These are phyloP conservation scores for Aricia agestis DNA, from an alignment of 1,140 invertebrate genomes.

Conservation along the genomic window DNA sequence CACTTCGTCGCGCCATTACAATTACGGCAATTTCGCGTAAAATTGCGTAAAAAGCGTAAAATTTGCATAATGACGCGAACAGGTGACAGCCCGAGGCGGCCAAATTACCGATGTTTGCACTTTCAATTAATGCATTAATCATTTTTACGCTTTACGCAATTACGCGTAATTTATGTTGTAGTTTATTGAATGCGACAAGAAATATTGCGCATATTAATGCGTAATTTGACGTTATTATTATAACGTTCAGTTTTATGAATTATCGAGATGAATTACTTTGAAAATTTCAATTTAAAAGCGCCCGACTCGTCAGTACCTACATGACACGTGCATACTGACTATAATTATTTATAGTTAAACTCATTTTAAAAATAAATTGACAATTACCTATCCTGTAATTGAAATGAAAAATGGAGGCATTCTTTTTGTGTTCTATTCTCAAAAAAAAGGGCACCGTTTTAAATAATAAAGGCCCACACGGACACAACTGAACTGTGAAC, in stretches of 20 bases:
- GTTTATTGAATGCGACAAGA: slow-evolving; percentile 4
- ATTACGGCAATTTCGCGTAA: slow-evolving; percentile 39
- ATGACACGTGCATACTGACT: too few species aligned
- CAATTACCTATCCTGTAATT: too few species aligned
- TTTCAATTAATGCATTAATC: slow-evolving; percentile 36
- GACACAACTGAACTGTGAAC: slow-evolving; percentile 7
- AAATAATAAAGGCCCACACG: not conserved
- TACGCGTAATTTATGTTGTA: slow-evolving; percentile 11
- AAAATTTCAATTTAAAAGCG: not conserved
- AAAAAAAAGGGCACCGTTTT: not conserved
- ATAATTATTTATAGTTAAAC: too few species aligned
- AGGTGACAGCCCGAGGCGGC: slow-evolving; percentile 35
- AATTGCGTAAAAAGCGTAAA: slow-evolving; percentile 25
- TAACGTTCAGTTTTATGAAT: not conserved
- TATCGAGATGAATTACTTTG: not conserved
- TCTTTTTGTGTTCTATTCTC: not conserved
- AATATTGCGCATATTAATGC: slow-evolving; percentile 2
- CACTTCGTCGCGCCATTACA: slow-evolving; percentile 27
- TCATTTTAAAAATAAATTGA: too few species aligned
- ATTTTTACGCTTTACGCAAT: slow-evolving; percentile 22
- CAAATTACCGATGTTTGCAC: slow-evolving; percentile 31
- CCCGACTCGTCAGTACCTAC: too few species aligned
- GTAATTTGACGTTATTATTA: slow-evolving; percentile 1
- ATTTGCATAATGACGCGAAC: slow-evolving; percentile 50
- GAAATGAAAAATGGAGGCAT: not conserved